These are phyloP conservation scores for Nebria salina DNA, from an alignment of 2,888 invertebrate species.

Conservation along the genomic window DNA sequence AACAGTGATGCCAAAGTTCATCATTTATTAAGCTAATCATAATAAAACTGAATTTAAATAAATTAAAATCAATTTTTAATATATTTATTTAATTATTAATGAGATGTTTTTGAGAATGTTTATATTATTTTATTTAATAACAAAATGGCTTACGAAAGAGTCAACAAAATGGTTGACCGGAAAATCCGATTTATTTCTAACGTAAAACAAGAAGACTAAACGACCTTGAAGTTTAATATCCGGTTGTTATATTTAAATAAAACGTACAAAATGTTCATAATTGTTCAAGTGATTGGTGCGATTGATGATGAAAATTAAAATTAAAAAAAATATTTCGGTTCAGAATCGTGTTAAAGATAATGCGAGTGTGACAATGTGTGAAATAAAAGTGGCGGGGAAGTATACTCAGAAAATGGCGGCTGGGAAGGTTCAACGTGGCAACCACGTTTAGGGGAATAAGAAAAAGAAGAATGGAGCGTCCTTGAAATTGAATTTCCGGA, in stretches of 20 bases:
- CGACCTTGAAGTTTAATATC: background rate
- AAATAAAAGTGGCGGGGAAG: constrained; percentile 29
- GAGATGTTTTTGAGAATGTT: no score
- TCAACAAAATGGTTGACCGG: background rate
- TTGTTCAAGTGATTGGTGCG: no score
- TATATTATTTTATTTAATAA: background rate
- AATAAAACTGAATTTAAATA: no score
- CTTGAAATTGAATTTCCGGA: constrained; percentile 40
- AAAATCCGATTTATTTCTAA: background rate
- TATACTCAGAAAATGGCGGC: constrained; percentile 33
- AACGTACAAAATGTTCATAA: background rate
- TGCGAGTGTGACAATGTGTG: background rate
- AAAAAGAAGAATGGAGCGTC: constrained; percentile 39
- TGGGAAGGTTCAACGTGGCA: background rate
- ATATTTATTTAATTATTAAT: no score
- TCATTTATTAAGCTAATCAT: no score
- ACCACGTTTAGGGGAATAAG: background rate
- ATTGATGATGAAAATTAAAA: no score
- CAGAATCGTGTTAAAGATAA: background rate
- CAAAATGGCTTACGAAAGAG: background rate
- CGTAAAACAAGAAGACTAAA: background rate
- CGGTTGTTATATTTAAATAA: background rate
- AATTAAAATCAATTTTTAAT: no score
- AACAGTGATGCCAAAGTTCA: no score
- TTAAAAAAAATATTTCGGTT: background rate